Base-by-base conservation (phyloP, 2,113 vertebrate genomes). In the Camelus bactrianus region DNA sequence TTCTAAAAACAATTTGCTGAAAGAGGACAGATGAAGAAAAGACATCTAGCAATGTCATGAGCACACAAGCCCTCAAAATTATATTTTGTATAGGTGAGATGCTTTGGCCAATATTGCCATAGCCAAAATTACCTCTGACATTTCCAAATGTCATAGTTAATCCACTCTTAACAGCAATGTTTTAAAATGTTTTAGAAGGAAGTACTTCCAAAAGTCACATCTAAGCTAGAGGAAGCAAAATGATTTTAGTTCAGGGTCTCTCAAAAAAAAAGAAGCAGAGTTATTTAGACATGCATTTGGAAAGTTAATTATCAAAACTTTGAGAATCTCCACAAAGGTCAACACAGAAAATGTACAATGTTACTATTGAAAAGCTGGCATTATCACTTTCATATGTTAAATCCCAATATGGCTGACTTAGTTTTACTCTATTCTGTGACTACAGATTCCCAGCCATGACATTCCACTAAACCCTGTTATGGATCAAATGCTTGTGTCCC, bases 81-180 rank as follows among this genome's bases (percentile, higher is more conserved):
- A 3, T 70, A 46, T 82, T 76, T 76, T 81, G 10, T 64, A 52
- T 8, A 95, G 58, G 50, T 79, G 15, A 94, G 67, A 89, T 79
- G 28, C 7, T 76, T 72, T 82, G 70, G 32, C 64, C 84, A 93
- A 72, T 88, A 70, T 32, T 76, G 32, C 56, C 35, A 56, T 35
- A 86, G 42, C 48, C 89, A 97, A 95, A 87, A 95, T 91, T 93
- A 91, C 69, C 56, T 85, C 89, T 97, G 94, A 96, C 95, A 97
- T 97, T 97, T 97, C 56, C 79, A 97, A 98, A 97, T 96, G 89
- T 94, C 97, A 95, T 19, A 79, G 56, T 52, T 64, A 92, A 94
- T 94, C 85, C 70, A 38, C 24, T 91, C 22, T 69, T 77, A 93
- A 79, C 35, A 79, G 26, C 16, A 73, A 77, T 56, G 30, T 58